These are phyloP conservation scores for Drosophila bipectinata DNA, from an alignment of 1,140 invertebrate genomes.

Conservation along the genomic window DNA sequence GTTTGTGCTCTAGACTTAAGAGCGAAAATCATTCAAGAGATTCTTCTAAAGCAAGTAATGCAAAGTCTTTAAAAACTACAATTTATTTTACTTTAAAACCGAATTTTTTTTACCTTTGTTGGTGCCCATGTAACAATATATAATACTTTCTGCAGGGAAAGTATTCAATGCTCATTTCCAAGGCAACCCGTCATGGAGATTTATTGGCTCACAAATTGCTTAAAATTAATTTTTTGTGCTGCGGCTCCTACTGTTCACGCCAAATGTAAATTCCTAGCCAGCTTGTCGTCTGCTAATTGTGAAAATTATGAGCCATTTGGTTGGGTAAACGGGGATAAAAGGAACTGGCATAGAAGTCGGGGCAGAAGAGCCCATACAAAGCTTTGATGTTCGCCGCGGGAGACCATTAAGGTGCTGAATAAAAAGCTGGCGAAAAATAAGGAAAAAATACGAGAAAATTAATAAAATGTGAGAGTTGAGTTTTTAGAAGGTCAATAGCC, in stretches of 20 bases:
- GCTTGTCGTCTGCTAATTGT: constrained; percentile 56
- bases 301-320: constrained; percentile 49
- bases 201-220: constrained; percentile 32
- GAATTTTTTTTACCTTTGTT: no score
- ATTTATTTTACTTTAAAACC: background rate
- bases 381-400: constrained; percentile 40
- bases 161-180: background rate
- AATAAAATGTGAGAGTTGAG: constrained; percentile 21
- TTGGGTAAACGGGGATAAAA: constrained; percentile 4
- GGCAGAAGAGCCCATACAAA: background rate
- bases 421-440: constrained; percentile 28
- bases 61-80: constrained; percentile 8
- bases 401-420: constrained; percentile 13
- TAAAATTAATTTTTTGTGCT: constrained; percentile 33
- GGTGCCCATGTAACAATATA: background rate
- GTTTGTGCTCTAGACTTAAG: background rate
- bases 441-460: constrained; percentile 24
- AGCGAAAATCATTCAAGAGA: background rate
- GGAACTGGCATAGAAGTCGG: background rate
- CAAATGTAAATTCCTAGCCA: constrained; percentile 41
- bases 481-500: background rate
- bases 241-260: constrained; percentile 6
- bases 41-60: constrained; percentile 3
- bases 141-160: background rate
- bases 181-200: constrained; percentile 19